Evolutionary conservation across 2,888 invertebrate species (phyloP), one percentile per base, ranked within the genome.

Genomic region (Caenorhabditis macrosperma): DNA sequence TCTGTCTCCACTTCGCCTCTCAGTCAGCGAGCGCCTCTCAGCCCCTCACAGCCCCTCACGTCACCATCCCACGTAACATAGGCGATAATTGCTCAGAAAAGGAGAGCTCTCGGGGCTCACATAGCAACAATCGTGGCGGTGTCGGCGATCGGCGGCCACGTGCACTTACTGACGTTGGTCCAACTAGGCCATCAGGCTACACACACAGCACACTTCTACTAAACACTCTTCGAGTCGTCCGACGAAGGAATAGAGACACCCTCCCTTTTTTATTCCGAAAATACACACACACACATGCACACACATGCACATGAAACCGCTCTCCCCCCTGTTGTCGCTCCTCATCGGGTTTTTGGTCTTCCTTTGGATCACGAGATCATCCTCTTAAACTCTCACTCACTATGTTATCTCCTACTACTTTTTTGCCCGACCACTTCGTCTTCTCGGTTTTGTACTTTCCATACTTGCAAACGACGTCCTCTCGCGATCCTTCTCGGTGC

Each of bases 221-320:
- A 59, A 57, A 48, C 68, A 48, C 59, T 38, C 38, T 12, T 38
- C 38, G 5, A 9, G 7, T 38, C 38, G 12, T 9, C 33, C 33
- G 38, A 12, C 38, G 38, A n/a, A n/a, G n/a, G 38, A 38, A 69
- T 69, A 59, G 68, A 68, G 68, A 68, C 68, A 68, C 68, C 59
- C 66, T 66, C 54, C 59, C 35, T 68, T 68, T 68, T 68, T 68
- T 68, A 68, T 68, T 68, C 68, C 68, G 50, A 68, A 68, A 68
- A 68, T 68, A 68, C 68, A 67, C 54, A 66, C 64, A 50, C 52
- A 38, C 22, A 46, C 46, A 46, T 46, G 46, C 46, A 68, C 68
- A 64, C 50, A 67, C 66, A 52, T 35, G 48, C 60, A 60, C 60
- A 60, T 69, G 69, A 69, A 69, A 69, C 68, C 48, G 57, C 59